Percentiles rank a stretch among this genome's conserved stretches.
Evolutionary conservation across 2,888 invertebrate genomes (phyloP).

Genomic region (Chrysolina oricalcia): DNA sequence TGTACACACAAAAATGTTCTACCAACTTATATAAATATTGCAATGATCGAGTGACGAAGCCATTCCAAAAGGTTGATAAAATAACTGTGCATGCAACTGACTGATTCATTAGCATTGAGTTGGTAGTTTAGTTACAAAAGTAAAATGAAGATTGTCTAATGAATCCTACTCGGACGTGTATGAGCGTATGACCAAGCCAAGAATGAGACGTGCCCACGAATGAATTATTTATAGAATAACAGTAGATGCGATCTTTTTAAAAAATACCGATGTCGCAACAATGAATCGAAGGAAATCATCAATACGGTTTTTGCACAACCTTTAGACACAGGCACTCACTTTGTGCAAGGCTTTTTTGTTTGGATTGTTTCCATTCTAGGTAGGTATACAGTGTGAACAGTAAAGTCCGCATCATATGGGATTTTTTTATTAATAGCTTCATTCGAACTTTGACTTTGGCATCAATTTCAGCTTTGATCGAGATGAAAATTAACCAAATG

Average conservation of each 20-base stretch:
- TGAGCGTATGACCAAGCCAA: conserved; percentile 11
- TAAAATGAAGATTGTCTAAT: conserved; percentile 25
- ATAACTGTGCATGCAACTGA: conserved; percentile 26
- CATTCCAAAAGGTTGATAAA: conserved; percentile 24
- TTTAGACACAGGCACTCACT: too few species aligned
- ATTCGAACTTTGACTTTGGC: too few species aligned
- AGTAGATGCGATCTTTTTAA: conserved; percentile 10
- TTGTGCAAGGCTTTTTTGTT: too few species aligned
- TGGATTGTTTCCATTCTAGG: too few species aligned
- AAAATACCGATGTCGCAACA: neutral
- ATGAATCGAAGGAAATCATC: neutral
- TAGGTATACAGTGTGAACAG: too few species aligned
- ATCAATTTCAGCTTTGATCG: too few species aligned
- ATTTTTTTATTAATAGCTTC: too few species aligned
- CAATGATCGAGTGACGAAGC: conserved; percentile 16
- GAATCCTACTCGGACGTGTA: conserved; percentile 4
- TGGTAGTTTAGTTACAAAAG: conserved; percentile 10
- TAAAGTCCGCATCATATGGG: too few species aligned
- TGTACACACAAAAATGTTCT: neutral
- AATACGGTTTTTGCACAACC: neutral
- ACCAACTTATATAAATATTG: neutral
- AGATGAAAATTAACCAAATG: too few species aligned
- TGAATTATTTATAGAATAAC: conserved; percentile 37
- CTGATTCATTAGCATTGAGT: conserved; percentile 16
- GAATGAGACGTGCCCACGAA: conserved; percentile 6